These are phyloP conservation scores for Netelia inedita DNA, from an alignment of 2,888 invertebrate species.

Conservation along the genomic window DNA sequence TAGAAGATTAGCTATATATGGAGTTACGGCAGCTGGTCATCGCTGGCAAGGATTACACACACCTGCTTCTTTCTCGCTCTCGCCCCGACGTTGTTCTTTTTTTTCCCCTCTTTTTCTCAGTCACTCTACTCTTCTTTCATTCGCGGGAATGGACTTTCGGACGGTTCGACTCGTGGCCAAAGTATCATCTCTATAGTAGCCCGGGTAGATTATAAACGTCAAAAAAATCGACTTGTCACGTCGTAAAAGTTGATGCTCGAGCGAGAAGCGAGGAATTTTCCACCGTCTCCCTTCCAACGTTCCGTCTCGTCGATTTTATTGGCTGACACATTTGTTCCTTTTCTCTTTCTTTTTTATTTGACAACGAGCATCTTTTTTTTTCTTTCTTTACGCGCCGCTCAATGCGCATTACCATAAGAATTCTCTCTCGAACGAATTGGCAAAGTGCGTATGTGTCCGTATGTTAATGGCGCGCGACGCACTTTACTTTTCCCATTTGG, in stretches of 20 bases:
- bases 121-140: slow-evolving; percentile 51
- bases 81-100: slow-evolving; percentile 18
- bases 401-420: slow-evolving; percentile 12
- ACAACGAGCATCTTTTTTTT: slow-evolving; percentile 18
- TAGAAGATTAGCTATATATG: slow-evolving; percentile 16
- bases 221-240: slow-evolving; percentile 52
- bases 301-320: not conserved
- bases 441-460: slow-evolving; percentile 22
- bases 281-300: too few relatives aligned
- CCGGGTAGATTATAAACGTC: slow-evolving; percentile 33
- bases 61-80: slow-evolving; percentile 47
- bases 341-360: not conserved
- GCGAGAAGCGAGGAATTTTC: not conserved
- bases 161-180: slow-evolving; percentile 29
- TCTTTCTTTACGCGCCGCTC: slow-evolving; percentile 24
- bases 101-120: slow-evolving; percentile 20
- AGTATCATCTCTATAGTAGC: slow-evolving; percentile 26
- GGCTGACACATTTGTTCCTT: slow-evolving; percentile 9
- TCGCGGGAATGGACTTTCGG: slow-evolving; percentile 45
- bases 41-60: slow-evolving; percentile 65
- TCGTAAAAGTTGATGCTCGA: slow-evolving; percentile 25
- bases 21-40: slow-evolving; percentile 60
- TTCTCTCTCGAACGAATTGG: slow-evolving; percentile 6
- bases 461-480: slow-evolving; percentile 25
- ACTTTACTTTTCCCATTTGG: not conserved